These are phyloP conservation scores for Lepus oiostolus DNA, from an alignment of 2,797 vertebrate species.

Conservation along the genomic window DNA sequence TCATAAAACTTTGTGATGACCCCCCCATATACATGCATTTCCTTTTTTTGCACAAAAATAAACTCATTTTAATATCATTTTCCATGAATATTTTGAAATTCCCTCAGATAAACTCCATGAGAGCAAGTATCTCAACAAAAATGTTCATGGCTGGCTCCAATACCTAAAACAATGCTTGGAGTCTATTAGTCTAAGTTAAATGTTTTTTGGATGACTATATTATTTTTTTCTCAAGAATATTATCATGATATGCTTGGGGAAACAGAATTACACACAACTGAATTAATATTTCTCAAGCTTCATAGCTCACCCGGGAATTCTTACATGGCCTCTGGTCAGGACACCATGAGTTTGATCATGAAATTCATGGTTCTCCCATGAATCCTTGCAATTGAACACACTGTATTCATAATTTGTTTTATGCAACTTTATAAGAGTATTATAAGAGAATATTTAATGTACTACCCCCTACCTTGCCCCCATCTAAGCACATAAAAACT, in stretches of 20 bases:
- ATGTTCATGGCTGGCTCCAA: not conserved
- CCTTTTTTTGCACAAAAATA: too few relatives aligned
- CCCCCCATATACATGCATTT: too few relatives aligned
- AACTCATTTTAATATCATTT: too few relatives aligned
- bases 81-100: too few relatives aligned
- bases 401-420: not conserved
- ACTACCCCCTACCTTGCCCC: not conserved
- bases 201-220: not conserved
- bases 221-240: constrained; percentile 7
- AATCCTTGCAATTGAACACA: not conserved
- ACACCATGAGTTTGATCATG: not conserved
- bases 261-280: not conserved
- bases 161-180: not conserved
- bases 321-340: not conserved
- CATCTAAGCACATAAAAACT: not conserved
- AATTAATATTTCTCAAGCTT: constrained; percentile 51
- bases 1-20: too few relatives aligned
- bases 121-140: not conserved
- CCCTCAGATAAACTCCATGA: not conserved
- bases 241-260: not conserved
- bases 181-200: not conserved
- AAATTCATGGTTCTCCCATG: constrained; percentile 7
- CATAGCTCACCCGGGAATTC: not conserved
- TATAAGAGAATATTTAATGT: not conserved
- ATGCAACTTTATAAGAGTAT: constrained; percentile 20